A percentile compares a stretch with the other conserved stretches of the same genome.
These are phyloP conservation scores for Propithecus coquereli DNA, from an alignment of 2,113 vertebrate species.

Conservation along the genomic window DNA sequence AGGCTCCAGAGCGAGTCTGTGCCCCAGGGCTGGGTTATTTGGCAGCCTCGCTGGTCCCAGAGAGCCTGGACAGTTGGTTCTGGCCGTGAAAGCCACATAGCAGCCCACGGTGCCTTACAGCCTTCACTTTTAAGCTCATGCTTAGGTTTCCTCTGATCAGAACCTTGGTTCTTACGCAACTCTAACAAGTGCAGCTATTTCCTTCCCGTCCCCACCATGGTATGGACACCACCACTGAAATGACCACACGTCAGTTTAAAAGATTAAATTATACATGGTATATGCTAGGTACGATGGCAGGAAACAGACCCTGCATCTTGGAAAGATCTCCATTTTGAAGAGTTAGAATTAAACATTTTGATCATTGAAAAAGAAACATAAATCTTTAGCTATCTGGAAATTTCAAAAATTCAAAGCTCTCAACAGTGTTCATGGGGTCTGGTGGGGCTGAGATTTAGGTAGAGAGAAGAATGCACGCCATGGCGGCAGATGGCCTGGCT, in stretches of 20 bases:
- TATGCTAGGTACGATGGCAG: neutral
- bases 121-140: neutral
- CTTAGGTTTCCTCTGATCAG: neutral
- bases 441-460: neutral
- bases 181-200: neutral
- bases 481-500: neutral
- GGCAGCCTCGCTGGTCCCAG: neutral
- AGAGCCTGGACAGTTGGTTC: neutral
- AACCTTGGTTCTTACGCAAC: neutral
- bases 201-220: neutral
- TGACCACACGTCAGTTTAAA: neutral
- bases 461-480: neutral
- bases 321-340: neutral
- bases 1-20: neutral
- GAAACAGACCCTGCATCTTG: neutral
- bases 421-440: neutral
- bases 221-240: neutral
- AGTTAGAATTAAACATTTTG: neutral
- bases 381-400: neutral
- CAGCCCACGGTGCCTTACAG: neutral
- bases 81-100: accelerated
- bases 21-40: neutral
- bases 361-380: neutral
- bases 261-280: neutral
- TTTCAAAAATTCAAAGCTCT: neutral